These are phyloP conservation scores for Epizoanthus rinbou DNA, from an alignment of 92 coral and sea anemone genomes.

Conservation along the genomic window DNA sequence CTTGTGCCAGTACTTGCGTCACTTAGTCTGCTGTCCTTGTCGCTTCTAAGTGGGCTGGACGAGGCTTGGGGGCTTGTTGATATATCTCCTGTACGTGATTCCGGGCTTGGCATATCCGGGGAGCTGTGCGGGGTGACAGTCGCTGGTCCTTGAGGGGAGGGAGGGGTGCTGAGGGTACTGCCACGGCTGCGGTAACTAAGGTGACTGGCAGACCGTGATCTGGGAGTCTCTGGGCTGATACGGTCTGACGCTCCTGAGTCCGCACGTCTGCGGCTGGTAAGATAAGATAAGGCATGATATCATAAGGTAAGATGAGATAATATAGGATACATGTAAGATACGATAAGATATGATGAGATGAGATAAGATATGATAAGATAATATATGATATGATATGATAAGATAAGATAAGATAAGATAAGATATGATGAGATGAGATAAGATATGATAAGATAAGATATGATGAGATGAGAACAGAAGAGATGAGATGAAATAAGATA, in stretches of 20 bases:
- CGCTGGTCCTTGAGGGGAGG: conserved; percentile 44
- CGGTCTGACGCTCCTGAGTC: conserved; percentile 54
- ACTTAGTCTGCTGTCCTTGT: conserved; percentile 55
- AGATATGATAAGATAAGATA: too few species aligned
- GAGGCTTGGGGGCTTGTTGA: conserved; percentile 62
- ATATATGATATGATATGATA: too few species aligned
- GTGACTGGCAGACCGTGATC: conserved; percentile 73
- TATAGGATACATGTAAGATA: too few species aligned
- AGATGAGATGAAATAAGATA: too few species aligned
- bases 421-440: too few species aligned
- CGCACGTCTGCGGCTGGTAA: conserved; percentile 42
- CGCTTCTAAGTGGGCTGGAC: conserved; percentile 60
- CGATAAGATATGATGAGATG: too few species aligned
- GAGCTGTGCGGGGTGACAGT: conserved; percentile 56
- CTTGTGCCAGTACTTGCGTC: conserved; percentile 45
- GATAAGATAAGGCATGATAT: background rate
- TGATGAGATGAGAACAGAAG: too few species aligned
- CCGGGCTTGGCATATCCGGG: conserved; percentile 68
- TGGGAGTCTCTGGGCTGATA: conserved; percentile 54
- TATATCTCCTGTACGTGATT: conserved; percentile 54
- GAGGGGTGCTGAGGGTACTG: conserved; percentile 49
- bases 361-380: too few species aligned
- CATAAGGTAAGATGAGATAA: background rate
- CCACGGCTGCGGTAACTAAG: conserved; percentile 67
- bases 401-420: too few species aligned